Evolutionary conservation across 1,140 invertebrate genomes (phyloP).

Genomic region (Magallana gigas): DNA sequence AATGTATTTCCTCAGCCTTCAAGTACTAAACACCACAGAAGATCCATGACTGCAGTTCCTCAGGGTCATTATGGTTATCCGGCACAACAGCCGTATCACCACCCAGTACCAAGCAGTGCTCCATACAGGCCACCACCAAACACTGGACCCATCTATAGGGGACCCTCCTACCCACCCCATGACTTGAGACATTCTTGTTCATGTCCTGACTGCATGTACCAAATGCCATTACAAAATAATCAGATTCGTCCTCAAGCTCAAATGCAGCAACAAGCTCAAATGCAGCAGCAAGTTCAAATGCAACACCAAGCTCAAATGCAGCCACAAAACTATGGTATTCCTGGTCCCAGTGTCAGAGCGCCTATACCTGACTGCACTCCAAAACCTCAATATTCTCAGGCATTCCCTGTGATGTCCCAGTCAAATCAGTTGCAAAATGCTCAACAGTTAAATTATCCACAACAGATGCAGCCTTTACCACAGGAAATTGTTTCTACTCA

Average conservation of each 20-base stretch:
- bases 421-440: not conserved
- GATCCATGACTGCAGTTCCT: not conserved
- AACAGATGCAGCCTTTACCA: not conserved
- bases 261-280: not conserved
- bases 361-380: not conserved
- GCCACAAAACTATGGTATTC: conserved; percentile 7
- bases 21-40: not conserved
- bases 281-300: not conserved
- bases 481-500: not conserved
- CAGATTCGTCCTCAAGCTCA: not conserved
- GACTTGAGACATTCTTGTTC: conserved; percentile 10
- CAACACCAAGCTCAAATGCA: not conserved
- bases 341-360: not conserved
- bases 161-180: not conserved
- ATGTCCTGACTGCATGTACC: conserved; percentile 14
- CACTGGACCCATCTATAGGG: not conserved
- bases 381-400: conserved; percentile 8
- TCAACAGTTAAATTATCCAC: not conserved
- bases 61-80: not conserved
- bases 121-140: conserved; percentile 6
- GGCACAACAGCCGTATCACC: not conserved
- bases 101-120: not conserved
- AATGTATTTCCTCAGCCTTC: conserved; percentile 13
- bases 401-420: conserved; percentile 26
- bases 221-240: not conserved